Conservation (phyloP, 2,113 vertebrate genomes). For the Lutjanus erythropterus region DNA sequence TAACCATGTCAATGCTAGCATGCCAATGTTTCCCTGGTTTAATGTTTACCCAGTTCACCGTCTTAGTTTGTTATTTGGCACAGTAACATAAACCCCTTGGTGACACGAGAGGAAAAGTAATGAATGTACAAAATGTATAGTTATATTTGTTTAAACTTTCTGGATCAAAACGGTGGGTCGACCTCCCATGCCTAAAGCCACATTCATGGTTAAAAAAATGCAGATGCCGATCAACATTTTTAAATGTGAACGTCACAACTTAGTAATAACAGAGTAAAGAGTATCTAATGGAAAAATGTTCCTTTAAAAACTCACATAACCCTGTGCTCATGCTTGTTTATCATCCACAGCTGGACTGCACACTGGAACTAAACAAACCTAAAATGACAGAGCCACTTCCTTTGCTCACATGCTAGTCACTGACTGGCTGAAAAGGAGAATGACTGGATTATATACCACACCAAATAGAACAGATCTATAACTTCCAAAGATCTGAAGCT, state of each 20-base stretch:
- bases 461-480: conserved; percentile 23
- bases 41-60: too few relatives aligned
- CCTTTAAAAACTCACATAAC: conserved; percentile 11
- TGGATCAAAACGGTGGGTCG: not conserved
- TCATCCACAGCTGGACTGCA: conserved; percentile 29
- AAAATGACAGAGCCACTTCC: conserved; percentile 17
- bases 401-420: conserved; percentile 5
- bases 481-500: conserved; percentile 2
- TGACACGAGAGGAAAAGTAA: too few relatives aligned
- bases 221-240: not conserved
- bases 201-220: not conserved
- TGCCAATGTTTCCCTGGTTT: too few relatives aligned
- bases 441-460: not conserved
- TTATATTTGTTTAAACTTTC: too few relatives aligned
- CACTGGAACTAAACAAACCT: conserved; percentile 25
- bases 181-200: not conserved
- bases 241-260: not conserved
- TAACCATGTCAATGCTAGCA: too few relatives aligned
- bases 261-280: not conserved
- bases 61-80: too few relatives aligned
- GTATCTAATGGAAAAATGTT: conserved; percentile 1
- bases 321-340: conserved; percentile 37
- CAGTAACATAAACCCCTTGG: too few relatives aligned
- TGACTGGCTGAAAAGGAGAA: not conserved
- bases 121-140: not conserved